Base-by-base conservation (phyloP, 2,888 invertebrate species). In the Hetaerina titia region DNA sequence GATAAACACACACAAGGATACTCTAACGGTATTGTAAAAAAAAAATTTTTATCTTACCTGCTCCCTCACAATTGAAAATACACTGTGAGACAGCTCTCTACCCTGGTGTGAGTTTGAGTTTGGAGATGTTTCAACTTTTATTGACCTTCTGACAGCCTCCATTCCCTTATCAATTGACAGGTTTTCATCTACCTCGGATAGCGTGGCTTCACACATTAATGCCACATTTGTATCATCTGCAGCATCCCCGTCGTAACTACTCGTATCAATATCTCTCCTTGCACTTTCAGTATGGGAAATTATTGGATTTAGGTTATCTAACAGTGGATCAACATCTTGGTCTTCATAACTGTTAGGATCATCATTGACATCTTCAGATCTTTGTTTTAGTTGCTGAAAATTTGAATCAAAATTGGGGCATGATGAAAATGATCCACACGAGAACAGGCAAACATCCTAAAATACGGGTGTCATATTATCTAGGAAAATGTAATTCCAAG, bases 191-290 rank as follows among this genome's bases (percentile, higher is more conserved):
- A 92, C 92, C 19, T 92, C 92, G 5, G 92, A 92, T 19, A 92
- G 56, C 1, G 92, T 92, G 8, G 92, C 92, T n/a, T 92, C 92
- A 56, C 92, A 92, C 92, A 92, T 92, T 56, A 92, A 92, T 45
- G 92, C 69, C n/a, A 92, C 92, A 74, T 92, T 69, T 31, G 92
- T 69, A 69, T 92, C 92, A 64, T 92, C 92, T 8, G 64, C 92
- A 56, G 57, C 74, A 89, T 89, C 89, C 56, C 92, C 92, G 17
- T 92, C 92, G 56, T 56, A 92, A 90, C 90, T 45, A 56, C 64
- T 60, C 1, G 45, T 45, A 15, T 92, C 92, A 57, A 89, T 58
- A 60, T 74, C 92, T 92, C 92, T 92, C 45, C 92, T 92, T 69
- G 56, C 56, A 92, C 69, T 92, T 22, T 69, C 92, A 19, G 56